A percentile compares a stretch with the other conserved stretches of the same genome.
Conservation (phyloP, 2,888 invertebrate species). For the Calephelis perditalis region DNA sequence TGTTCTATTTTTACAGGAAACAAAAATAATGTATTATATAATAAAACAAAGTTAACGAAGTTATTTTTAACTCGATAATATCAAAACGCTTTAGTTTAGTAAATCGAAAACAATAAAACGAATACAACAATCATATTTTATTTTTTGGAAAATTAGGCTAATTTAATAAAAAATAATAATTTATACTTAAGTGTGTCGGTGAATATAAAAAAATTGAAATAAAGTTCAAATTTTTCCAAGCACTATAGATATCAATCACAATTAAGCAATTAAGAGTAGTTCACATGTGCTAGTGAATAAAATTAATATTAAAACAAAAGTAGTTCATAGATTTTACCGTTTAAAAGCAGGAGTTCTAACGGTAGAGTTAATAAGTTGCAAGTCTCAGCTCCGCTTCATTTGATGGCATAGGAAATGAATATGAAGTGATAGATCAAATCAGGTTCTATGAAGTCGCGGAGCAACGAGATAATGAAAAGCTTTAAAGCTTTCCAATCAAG, state of each 20-base stretch:
- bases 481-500: constrained; percentile 9
- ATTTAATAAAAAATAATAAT: too few species aligned
- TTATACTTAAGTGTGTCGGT: too few species aligned
- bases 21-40: too few species aligned
- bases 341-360: constrained; percentile 44
- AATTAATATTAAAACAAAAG: not conserved
- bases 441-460: not conserved
- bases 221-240: too few species aligned
- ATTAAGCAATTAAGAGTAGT: not conserved
- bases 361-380: constrained; percentile 36
- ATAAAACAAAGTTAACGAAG: too few species aligned
- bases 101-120: too few species aligned
- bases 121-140: too few species aligned
- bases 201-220: too few species aligned
- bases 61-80: too few species aligned
- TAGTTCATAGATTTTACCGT: constrained; percentile 43
- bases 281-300: not conserved
- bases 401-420: constrained; percentile 17
- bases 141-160: too few species aligned
- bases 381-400: constrained; percentile 26
- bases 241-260: not conserved
- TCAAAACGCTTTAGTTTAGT: too few species aligned
- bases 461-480: not conserved
- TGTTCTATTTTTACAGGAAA: too few species aligned
- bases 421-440: constrained; percentile 1